These are phyloP conservation scores for Heterotis niloticus DNA, from an alignment of 2,113 vertebrate species.

Conservation along the genomic window DNA sequence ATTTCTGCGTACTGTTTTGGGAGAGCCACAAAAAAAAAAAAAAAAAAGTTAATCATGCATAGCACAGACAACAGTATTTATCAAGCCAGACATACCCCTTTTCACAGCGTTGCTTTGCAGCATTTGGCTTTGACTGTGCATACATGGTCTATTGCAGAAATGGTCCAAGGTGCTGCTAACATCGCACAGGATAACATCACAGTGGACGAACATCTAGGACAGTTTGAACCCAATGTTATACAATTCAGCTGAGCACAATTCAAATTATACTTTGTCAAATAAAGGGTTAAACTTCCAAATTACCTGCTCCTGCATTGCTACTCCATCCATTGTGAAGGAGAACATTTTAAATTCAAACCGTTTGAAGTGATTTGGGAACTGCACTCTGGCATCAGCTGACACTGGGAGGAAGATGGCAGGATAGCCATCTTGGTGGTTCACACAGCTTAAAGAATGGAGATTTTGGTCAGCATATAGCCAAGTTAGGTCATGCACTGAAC, in stretches of 20 bases:
- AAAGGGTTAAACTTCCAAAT: background rate
- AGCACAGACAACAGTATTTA: background rate
- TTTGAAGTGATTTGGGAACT: conserved; percentile 51
- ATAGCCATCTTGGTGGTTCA: conserved; percentile 44
- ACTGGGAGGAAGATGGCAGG: conserved; percentile 53
- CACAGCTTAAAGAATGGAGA: conserved; percentile 45
- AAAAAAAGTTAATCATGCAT: background rate
- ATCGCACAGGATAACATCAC: conserved; percentile 57
- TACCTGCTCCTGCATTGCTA: conserved; percentile 46
- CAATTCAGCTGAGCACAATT: background rate
- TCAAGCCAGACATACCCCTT: conserved; percentile 35
- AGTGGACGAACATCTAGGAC: conserved; percentile 62
- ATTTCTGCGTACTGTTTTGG: conserved; percentile 44
- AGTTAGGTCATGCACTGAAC: background rate
- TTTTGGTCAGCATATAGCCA: background rate
- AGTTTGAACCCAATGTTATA: background rate
- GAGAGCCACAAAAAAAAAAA: too few species aligned
- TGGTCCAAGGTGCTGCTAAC: conserved; percentile 32
- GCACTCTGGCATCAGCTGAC: conserved; percentile 42
- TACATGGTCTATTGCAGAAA: conserved; percentile 47
- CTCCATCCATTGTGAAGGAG: conserved; percentile 46
- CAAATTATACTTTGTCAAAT: too few species aligned
- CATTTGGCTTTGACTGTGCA: background rate
- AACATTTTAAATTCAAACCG: conserved; percentile 64
- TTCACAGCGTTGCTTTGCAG: conserved; percentile 11